Conservation (phyloP, 2,888 invertebrate species). For the Tipula lateralis region DNA sequence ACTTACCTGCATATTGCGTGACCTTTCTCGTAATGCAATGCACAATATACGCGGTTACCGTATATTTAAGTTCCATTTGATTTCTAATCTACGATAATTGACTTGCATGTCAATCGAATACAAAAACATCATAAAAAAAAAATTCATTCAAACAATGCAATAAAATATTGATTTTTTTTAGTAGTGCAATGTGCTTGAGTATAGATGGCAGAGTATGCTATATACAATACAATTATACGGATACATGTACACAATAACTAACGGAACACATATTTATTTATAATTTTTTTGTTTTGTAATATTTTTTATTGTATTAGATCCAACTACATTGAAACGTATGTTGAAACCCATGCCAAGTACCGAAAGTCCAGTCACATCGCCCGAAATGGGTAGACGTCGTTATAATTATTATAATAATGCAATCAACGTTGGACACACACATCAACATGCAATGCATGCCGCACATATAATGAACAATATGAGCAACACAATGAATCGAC, state of each 20-base stretch:
- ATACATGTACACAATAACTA: not conserved
- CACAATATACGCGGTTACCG: not conserved
- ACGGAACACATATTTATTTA: not conserved
- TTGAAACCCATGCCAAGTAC: constrained; percentile 88
- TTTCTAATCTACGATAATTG: not conserved
- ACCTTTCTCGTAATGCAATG: not conserved
- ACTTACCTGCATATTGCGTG: not conserved
- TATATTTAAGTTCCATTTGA: not conserved
- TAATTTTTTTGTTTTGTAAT: not conserved
- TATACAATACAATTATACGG: not conserved
- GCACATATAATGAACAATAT: constrained; percentile 54
- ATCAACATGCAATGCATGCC: constrained; percentile 52
- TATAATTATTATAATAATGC: constrained; percentile 61
- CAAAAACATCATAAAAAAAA: not conserved
- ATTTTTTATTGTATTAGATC: constrained; percentile 46
- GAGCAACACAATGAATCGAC: constrained; percentile 53
- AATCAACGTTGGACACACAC: constrained; percentile 57
- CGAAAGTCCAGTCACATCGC: constrained; percentile 84
- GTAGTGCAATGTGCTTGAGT: not conserved
- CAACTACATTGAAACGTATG: constrained; percentile 87
- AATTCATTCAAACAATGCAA: not conserved
- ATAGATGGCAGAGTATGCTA: not conserved
- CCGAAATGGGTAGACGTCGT: constrained; percentile 80
- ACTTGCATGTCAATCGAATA: not conserved
- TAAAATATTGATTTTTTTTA: not conserved